phyloP scores from a whole-genome alignment of 2,113 vertebrate species.

The Cyanoliseus patagonus region DNA sequence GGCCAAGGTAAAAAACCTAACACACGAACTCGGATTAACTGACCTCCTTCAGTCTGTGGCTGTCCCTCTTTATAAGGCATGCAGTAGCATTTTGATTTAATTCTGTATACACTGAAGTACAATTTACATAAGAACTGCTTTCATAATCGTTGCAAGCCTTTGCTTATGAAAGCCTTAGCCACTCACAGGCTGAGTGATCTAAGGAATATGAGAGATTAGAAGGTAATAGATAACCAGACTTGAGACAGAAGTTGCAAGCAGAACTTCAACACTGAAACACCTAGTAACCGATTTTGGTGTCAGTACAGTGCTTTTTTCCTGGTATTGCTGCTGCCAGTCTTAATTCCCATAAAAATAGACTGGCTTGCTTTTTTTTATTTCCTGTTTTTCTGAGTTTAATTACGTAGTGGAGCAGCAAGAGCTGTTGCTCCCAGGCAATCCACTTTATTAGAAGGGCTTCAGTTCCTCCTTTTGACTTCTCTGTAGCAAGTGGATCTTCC shows the following conservation, averaged over 20 bases:
- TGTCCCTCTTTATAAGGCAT: background rate
- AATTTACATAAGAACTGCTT: background rate
- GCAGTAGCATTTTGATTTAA: background rate
- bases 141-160: background rate
- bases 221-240: background rate
- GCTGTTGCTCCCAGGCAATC: background rate
- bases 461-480: background rate
- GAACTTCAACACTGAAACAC: background rate
- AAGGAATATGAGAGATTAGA: background rate
- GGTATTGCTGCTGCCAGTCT: background rate
- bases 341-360: background rate
- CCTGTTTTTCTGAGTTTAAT: too few species aligned
- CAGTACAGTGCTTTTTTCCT: background rate
- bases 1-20: background rate
- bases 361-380: background rate
- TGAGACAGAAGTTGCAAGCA: background rate
- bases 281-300: background rate
- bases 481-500: background rate
- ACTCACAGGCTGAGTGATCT: background rate
- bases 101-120: background rate
- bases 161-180: background rate
- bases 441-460: background rate
- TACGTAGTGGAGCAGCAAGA: background rate
- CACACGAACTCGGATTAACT: rapidly evolving
- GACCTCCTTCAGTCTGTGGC: background rate